Base-by-base conservation (phyloP, 2,888 invertebrate species). In the Anagyrus pseudococci region DNA sequence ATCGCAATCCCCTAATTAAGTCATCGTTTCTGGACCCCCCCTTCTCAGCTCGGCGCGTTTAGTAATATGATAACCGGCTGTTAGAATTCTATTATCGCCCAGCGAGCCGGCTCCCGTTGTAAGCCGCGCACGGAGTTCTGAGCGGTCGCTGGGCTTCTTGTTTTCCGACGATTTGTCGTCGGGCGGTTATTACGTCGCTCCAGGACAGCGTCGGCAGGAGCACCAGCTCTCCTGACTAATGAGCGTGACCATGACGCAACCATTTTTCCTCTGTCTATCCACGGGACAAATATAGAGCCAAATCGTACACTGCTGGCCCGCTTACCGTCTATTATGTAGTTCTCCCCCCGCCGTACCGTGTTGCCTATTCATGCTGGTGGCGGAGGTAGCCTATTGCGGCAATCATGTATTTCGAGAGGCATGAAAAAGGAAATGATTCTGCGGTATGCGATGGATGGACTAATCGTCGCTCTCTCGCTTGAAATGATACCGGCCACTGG, bases 51-150 rank as follows among this genome's bases (percentile, higher is more conserved):
- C 4, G n/a, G 13, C 49, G 22, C 57, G 25, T 44, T 52, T 37
- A 17, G 59, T 53, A 52, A 47, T 52, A 47, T 47, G 58, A 59
- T 46, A 52, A 59, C 37, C 52, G 19, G 22, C 20, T 33, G 53
- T 59, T 47, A 46, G 59, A 37, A 44, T 53, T 59, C 37, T 59
- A 59, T 59, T 59, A 59, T 46, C 25, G 46, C 26, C n/a, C n/a
- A n/a, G n/a, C n/a, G n/a, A n/a, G n/a, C n/a, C n/a, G n/a, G n/a
- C n/a, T n/a, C n/a, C n/a, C 22, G 15, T 3, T 13, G 20, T 17
- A 17, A 26, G 43, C n/a, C 13, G 15, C 15, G 15, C 19, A 17
- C 20, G 15, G 10, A 22, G 3, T 7, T 4, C 10, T 33, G 33
- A 49, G 33, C 40, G 52, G 54, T 23, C 22, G n/a, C 46, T 6